phyloP scores from a whole-genome alignment of 2,888 invertebrate species.

The Eurytoma adleriae region DNA sequence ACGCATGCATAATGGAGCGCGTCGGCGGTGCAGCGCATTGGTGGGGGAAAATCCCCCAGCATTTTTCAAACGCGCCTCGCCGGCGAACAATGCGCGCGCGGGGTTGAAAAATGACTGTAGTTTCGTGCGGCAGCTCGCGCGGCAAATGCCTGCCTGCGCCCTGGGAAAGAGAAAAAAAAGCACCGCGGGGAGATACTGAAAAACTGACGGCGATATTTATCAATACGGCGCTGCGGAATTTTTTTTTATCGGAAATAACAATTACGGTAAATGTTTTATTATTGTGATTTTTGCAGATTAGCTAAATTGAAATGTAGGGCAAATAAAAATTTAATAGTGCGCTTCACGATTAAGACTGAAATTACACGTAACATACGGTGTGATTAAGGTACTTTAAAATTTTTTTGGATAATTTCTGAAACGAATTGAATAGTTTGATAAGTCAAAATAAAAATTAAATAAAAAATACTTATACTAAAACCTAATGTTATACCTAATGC shows the following conservation, averaged over 20 bases:
- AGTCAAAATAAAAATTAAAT: too few relatives aligned
- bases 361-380: too few relatives aligned
- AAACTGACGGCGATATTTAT: conserved; percentile 6
- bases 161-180: not conserved
- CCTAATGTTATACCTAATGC: too few relatives aligned
- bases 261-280: not conserved
- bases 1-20: too few relatives aligned
- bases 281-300: not conserved
- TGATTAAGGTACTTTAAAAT: too few relatives aligned
- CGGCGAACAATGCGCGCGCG: conserved; percentile 30
- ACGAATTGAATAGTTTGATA: too few relatives aligned
- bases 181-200: not conserved
- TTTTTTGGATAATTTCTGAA: too few relatives aligned
- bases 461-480: too few relatives aligned
- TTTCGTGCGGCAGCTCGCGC: not conserved
- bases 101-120: conserved; percentile 44
- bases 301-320: too few relatives aligned
- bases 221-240: not conserved
- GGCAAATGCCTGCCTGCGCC: not conserved
- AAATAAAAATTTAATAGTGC: too few relatives aligned
- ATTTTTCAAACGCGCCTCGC: conserved; percentile 32
- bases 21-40: not conserved
- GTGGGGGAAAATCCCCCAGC: not conserved
- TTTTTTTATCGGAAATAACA: not conserved
- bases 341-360: too few relatives aligned